Evolutionary conservation across 2,888 invertebrate species (phyloP).

Genomic region (Pseudococcus longispinus): DNA sequence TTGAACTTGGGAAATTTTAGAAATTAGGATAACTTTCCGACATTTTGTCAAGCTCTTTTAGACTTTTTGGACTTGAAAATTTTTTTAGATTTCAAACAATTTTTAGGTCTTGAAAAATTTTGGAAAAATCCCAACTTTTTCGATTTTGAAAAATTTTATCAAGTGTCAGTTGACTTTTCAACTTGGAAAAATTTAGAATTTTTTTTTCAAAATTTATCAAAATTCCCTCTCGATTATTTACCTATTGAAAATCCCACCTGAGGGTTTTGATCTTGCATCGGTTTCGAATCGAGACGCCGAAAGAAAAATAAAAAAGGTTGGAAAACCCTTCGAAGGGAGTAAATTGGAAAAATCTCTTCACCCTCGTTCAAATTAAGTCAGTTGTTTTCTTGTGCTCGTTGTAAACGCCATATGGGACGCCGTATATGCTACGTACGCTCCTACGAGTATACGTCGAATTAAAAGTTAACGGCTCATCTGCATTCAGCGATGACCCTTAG

Average conservation of each 20-base stretch:
- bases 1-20: too few relatives aligned
- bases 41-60: too few relatives aligned
- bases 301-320: neutral
- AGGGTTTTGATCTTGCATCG: neutral
- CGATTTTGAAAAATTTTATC: too few relatives aligned
- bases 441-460: slow-evolving; percentile 38
- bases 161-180: too few relatives aligned
- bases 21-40: too few relatives aligned
- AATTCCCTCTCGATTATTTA: too few relatives aligned
- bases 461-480: slow-evolving; percentile 57
- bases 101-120: too few relatives aligned
- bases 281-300: neutral
- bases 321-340: slow-evolving; percentile 32
- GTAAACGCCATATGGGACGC: slow-evolving; percentile 56
- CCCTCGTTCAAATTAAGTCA: slow-evolving; percentile 42
- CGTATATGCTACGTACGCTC: neutral
- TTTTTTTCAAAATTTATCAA: too few relatives aligned
- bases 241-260: neutral
- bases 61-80: too few relatives aligned
- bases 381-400: neutral
- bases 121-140: too few relatives aligned
- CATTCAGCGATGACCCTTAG: slow-evolving; percentile 56
- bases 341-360: slow-evolving; percentile 51
- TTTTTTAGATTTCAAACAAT: too few relatives aligned
- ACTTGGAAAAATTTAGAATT: too few relatives aligned